Conservation (phyloP, 2,888 invertebrate species). For the Parasteatoda lunata region DNA sequence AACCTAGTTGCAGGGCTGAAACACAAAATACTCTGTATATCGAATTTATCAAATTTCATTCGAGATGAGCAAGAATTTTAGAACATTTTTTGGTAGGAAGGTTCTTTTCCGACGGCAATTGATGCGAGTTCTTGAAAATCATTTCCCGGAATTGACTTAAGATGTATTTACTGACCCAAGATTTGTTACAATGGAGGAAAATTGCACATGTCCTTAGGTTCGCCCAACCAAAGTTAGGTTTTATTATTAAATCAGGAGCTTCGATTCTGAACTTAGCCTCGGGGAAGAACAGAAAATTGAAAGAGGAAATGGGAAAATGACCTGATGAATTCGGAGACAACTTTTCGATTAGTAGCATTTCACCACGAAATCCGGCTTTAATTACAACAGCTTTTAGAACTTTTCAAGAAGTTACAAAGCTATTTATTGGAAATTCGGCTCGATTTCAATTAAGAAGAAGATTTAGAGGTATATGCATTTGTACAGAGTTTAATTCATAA, state of each 20-base stretch:
- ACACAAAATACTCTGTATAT: background rate
- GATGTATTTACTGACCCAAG: slow-evolving; percentile 2
- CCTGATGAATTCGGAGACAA: slow-evolving; percentile 11
- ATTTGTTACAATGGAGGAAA: background rate
- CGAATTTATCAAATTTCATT: background rate
- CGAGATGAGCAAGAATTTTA: background rate
- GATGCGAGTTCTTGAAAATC: background rate
- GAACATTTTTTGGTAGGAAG: background rate
- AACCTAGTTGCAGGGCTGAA: too few relatives aligned
- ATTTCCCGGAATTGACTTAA: background rate
- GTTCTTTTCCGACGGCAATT: background rate
- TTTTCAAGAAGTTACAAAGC: background rate
- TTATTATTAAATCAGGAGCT: slow-evolving; percentile 2
- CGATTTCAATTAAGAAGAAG: too few relatives aligned
- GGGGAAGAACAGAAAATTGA: background rate
- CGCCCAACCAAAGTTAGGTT: background rate
- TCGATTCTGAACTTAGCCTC: slow-evolving; percentile 7
- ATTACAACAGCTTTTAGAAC: background rate
- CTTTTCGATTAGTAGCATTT: slow-evolving; percentile 26
- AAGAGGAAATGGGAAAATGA: slow-evolving; percentile 33
- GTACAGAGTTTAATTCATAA: too few relatives aligned
- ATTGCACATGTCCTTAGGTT: background rate
- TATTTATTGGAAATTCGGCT: too few relatives aligned
- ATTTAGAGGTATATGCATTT: too few relatives aligned
- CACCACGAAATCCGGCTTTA: background rate